Percentiles rank a stretch among this genome's conserved stretches.
phyloP scores from a whole-genome alignment of 2,888 invertebrate genomes.

The Rotaria socialis region DNA sequence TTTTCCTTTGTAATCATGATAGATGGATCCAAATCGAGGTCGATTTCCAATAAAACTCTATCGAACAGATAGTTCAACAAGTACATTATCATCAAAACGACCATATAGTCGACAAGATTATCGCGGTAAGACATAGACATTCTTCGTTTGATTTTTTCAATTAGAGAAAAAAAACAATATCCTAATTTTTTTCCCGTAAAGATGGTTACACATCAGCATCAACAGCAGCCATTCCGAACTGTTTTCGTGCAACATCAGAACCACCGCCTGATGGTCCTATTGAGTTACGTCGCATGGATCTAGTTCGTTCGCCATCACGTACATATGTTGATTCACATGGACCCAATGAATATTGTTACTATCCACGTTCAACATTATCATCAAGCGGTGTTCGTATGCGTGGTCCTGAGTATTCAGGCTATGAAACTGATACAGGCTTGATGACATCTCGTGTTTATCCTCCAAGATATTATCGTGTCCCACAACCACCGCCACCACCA shows the following conservation, averaged over 20 bases:
- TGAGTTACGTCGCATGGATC: constrained; percentile 21
- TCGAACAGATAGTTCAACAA: constrained; percentile 18
- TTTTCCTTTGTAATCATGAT: not conserved
- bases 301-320: constrained; percentile 23
- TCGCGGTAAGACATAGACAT: not conserved
- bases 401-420: constrained; percentile 37
- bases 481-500: not conserved
- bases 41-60: constrained; percentile 33
- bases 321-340: not conserved
- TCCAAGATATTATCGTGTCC: not conserved
- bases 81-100: constrained; percentile 17
- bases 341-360: not conserved
- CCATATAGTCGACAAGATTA: not conserved
- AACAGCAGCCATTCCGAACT: not conserved
- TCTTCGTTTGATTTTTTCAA: not conserved
- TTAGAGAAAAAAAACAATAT: not conserved
- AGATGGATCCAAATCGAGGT: constrained; percentile 28
- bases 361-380: constrained; percentile 30
- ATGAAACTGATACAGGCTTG: constrained; percentile 45
- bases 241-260: constrained; percentile 31
- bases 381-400: constrained; percentile 19
- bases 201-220: constrained; percentile 12
- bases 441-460: constrained; percentile 4
- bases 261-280: constrained; percentile 33
- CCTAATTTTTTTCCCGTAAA: not conserved